Evolutionary conservation across 2,113 vertebrate genomes (phyloP), one percentile per base, ranked within the genome.

Genomic region (Alethe castanea): DNA sequence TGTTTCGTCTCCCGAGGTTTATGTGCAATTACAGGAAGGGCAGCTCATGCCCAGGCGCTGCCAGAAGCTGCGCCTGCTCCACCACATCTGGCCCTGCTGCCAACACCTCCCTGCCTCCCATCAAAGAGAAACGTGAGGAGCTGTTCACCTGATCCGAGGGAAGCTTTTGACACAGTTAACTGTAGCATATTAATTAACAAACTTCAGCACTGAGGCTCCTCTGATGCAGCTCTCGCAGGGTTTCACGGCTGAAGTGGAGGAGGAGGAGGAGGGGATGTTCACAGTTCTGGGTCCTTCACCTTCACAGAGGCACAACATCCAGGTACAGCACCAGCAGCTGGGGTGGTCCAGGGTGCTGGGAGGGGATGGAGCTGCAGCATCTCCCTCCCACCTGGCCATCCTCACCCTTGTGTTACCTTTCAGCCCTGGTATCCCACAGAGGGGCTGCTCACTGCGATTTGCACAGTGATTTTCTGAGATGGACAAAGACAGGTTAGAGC

Each of bases 161-260:
- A 95, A 89, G 67, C 67, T 90, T 94, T 91, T 94, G 82, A 91
- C 85, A 92, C 84, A 79, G 89, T 89, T 94, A 91, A 96, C 22
- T 77, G 72, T 47, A 91, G 91, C 78, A 77, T 81, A 81, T 97
- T 96, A 95, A 96, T 97, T 97, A 97, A 96, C 82, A 86, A 92
- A 80, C 42, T 72, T 91, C 72, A 94, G 11, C 44, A 57, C 44
- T 2, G 19, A 69, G 53, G 77, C 47, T 94, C 38, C 64, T 89
- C 73, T 81, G 61, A n/a, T 73, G 66, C 35, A 88, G 57, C 35
- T 88, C 91, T 90, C 83, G 36, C 7, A 80, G 87, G 85, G 67
- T 86, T 95, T 93, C 94, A 83, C 73, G 94, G 93, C 86, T 73
- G 54, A 56, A 5, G 29, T 19, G 12, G 31, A 57, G 78, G 66